phyloP scores from a whole-genome alignment of 2,113 vertebrate species.

The Clarias gariepinus region DNA sequence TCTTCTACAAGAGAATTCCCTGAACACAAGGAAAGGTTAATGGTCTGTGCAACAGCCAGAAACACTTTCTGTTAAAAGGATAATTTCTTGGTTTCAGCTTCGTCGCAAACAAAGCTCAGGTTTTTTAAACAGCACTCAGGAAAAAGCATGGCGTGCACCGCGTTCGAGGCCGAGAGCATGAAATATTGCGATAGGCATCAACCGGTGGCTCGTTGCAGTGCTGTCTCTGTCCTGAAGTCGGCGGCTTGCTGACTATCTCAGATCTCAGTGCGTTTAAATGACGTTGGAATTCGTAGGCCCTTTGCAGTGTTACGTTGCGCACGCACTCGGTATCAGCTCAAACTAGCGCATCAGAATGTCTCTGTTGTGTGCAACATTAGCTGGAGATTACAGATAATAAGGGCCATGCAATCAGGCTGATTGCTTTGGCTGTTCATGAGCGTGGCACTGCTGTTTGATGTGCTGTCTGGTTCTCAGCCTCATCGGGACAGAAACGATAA shows the following conservation, averaged over 20 bases:
- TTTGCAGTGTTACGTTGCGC: conserved; percentile 15
- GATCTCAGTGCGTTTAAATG: conserved; percentile 12
- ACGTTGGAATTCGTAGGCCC: conserved; percentile 16
- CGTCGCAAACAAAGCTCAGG: conserved; percentile 62
- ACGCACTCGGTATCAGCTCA: conserved; percentile 26
- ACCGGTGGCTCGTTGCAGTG: conserved; percentile 4
- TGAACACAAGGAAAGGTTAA: conserved; percentile 47
- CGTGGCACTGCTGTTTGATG: conserved; percentile 59
- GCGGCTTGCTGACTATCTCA: conserved; percentile 43
- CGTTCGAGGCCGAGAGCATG: conserved; percentile 7
- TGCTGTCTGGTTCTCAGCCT: conserved; percentile 50
- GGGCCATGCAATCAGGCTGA: conserved; percentile 57
- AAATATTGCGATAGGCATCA: conserved; percentile 43
- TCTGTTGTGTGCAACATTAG: conserved; percentile 60
- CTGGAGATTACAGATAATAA: conserved; percentile 61
- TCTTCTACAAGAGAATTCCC: conserved; percentile 37
- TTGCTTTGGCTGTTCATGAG: conserved; percentile 56
- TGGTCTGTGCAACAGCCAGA: conserved; percentile 55
- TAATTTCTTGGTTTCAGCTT: conserved; percentile 69
- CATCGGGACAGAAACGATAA: conserved; percentile 53
- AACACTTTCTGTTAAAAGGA: conserved; percentile 66
- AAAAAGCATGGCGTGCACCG: conserved; percentile 30
- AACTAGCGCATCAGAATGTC: conserved; percentile 45
- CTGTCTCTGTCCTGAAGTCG: conserved; percentile 37
- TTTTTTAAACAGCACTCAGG: conserved; percentile 60